Evolutionary conservation across 2,797 vertebrate species (phyloP), one percentile per base, ranked within the genome.

Genomic region (Ataeniobius toweri): DNA sequence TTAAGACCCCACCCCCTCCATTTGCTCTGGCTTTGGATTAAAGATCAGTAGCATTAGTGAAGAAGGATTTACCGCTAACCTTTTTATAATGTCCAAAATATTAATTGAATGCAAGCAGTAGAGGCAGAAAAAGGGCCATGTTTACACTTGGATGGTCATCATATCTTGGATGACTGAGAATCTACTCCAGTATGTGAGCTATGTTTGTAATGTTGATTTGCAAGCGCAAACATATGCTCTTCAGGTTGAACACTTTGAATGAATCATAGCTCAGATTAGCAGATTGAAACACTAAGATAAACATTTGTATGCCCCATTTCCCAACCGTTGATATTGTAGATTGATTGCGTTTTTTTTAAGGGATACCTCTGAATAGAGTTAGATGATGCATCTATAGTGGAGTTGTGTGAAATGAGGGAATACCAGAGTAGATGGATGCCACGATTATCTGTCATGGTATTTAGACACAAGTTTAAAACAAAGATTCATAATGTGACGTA

Each of bases 11-110:
- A 39, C 22, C 65, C 18, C 20, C 36, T 48, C 10, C 22, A 59
- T 44, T 77, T 77, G 26, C 31, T 31, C 67, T 55, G 31, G 75
- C 41, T 22, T 31, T 58, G 75, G 67, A 58, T 70, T 58, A 76
- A 71, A 77, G 39, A 26, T 77, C 75, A 77, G 16, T 59, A 31
- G 67, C 26, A 48, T 71, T 50, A 71, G n/a, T 1, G 26, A 46
- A 69, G 53, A 41, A 16, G 53, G 20, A 44, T 59, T 70, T 56
- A 24, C 28, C 50, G 12, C 22, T 26, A 46, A 46, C 67, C 24
- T 26, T 18, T 26, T 69, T 69, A 69, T 46, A n/a, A 46, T 46
- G 24, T 14, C 24, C 1, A 0, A 69, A 69, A 69, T 46, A 41
- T 39, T 5, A 4, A 65, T 41, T 20, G 13, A 36, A 39, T 67